phyloP scores from a whole-genome alignment of 2,888 invertebrate genomes.

The Volucella bombylans region DNA sequence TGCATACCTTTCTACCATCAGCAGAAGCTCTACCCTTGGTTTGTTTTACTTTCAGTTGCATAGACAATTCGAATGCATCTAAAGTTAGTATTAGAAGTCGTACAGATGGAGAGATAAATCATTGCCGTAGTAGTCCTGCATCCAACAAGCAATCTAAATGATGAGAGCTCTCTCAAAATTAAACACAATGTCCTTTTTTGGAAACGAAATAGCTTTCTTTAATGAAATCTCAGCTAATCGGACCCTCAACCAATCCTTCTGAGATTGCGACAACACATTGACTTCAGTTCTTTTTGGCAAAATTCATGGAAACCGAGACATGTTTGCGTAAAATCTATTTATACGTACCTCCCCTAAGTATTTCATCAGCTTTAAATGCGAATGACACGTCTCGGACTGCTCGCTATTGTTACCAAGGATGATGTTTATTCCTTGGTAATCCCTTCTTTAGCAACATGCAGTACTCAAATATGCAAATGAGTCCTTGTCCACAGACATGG shows the following conservation, averaged over 20 bases:
- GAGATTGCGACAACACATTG: too few species aligned
- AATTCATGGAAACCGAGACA: background rate
- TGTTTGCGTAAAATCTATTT: background rate
- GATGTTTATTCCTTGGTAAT: too few species aligned
- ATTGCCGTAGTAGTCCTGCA: background rate
- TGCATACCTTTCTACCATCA: background rate
- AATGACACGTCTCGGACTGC: too few species aligned
- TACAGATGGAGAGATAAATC: background rate
- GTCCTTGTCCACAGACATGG: too few species aligned
- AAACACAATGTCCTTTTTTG: background rate
- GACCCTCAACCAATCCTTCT: too few species aligned
- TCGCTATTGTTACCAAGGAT: too few species aligned
- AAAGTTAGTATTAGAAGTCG: background rate
- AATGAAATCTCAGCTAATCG: too few species aligned
- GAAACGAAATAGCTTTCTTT: background rate
- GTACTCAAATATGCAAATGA: background rate
- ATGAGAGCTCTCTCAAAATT: background rate
- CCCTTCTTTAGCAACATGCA: background rate
- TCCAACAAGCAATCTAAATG: background rate
- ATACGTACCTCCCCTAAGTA: too few species aligned
- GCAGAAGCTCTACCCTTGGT: background rate
- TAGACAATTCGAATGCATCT: too few species aligned
- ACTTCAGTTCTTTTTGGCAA: background rate
- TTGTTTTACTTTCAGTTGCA: constrained; percentile 1
- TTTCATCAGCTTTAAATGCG: too few species aligned